Percentiles rank a stretch among this genome's conserved stretches.
These are phyloP conservation scores for Pelecanoides urinatrix DNA, from an alignment of 2,113 vertebrate species.

Conservation along the genomic window DNA sequence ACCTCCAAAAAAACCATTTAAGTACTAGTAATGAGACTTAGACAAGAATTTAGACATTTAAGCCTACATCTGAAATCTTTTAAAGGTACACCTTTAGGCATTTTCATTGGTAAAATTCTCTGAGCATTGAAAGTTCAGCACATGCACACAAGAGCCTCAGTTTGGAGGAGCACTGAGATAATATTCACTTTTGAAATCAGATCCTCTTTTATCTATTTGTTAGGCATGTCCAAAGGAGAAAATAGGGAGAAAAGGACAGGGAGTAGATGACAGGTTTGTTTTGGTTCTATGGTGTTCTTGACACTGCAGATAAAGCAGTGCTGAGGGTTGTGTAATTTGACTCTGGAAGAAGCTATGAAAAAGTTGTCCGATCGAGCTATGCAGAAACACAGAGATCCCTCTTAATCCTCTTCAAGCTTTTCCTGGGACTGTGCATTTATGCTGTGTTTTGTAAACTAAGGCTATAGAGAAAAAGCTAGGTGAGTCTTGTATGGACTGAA, in stretches of 20 bases:
- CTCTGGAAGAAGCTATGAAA: background rate
- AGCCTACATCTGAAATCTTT: background rate
- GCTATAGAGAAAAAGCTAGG: background rate
- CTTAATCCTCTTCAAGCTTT: background rate
- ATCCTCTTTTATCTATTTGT: background rate
- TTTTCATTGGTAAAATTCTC: background rate
- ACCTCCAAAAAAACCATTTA: background rate
- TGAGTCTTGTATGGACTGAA: background rate
- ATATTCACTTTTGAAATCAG: background rate
- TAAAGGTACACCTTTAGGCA: background rate
- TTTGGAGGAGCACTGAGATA: background rate
- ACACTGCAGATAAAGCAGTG: background rate
- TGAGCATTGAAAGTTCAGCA: background rate
- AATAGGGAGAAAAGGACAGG: background rate
- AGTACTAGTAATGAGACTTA: background rate
- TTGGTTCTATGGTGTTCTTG: background rate
- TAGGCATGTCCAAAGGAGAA: background rate
- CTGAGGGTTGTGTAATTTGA: background rate
- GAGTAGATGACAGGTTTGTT: background rate
- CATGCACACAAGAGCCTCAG: background rate
- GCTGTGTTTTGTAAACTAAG: background rate
- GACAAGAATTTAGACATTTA: background rate
- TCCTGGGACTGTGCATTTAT: background rate
- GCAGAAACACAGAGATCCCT: background rate
- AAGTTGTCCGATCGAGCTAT: accelerated